Evolutionary conservation across 2,888 invertebrate genomes (phyloP), one percentile per base, ranked within the genome.

Genomic region (Pedicia rivosa): DNA sequence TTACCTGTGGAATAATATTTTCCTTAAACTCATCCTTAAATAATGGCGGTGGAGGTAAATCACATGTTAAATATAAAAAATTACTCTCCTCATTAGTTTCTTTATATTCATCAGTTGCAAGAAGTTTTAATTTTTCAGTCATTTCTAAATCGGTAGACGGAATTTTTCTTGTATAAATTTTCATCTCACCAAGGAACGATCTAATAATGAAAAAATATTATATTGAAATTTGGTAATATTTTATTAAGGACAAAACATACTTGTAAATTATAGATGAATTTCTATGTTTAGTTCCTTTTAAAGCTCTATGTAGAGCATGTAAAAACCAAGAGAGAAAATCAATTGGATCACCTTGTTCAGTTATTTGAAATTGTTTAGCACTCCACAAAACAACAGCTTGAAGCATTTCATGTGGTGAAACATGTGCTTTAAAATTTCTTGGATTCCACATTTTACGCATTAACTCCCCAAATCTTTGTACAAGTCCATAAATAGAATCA

Each of bases 321-420:
- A 99, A 65, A 55, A 99, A 88, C 97, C 98, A 99, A 0, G 92
- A 94, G 39, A 99, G 65, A 56, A 98, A 98, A 54, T 95, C 92
- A 40, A 97, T 83, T 1, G 97, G 92, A 66, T 99, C 97, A 49
- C 95, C 94, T 67, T 97, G 98, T 52, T 92, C 81, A 2, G 94
- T 99, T 54, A 99, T 95, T 63, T 99, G 97, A 57, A 97, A 99
- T 46, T 78, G 74, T 57, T 97, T 94, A 59, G 86, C 84, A 53
- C 95, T 90, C 86, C 92, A 91, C 43, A 97, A 65, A 4, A 98
- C 91, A 16, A 95, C 90, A 32, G 98, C 91, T 55, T 99, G 99
- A 16, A 99, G 65, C 97, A 99, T 99, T 69, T 99, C 98, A 56
- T 99, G 99, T 0, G 99, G 99, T 14, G 94, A 95, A 1, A 99